Evolutionary conservation across 2,888 invertebrate species (phyloP), one percentile per base, ranked within the genome.

Genomic region (Rhodophaea formosa): DNA sequence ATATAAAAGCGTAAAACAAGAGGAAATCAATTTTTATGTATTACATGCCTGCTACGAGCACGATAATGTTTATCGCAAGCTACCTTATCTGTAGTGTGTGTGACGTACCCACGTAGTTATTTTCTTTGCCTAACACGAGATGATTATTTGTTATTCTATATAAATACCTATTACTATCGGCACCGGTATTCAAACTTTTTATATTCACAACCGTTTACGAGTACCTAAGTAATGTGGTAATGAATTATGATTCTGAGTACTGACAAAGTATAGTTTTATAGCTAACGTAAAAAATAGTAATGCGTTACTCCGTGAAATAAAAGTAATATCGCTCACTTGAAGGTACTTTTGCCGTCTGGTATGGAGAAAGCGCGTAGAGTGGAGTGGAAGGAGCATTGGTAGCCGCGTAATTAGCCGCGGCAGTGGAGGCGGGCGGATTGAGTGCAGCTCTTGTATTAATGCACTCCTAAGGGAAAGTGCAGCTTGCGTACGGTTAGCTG

Each of bases 61-160:
- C 59, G 69, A 70, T 72, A 72, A 73, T 62, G 57, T 61, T 66
- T 70, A 67, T 71, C 62, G 62, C 61, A 56, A 59, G 60, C 62
- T 64, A 59, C 64, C 65, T 71, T 75, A 76, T 77, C 71, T 68
- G 62, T 71, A 35, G 45, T 29, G 54, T 55, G 45, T 29, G 54
- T 55, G 54, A 55, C 54, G 54, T 55, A 55, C 65, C 67, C 67
- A 67, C 71, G 62, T 44, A 53, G 56, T 61, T 58, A 61, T 57
- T 51, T 51, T 51, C 51, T 51, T 51, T 51, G 51, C 35, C 51
- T 51, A 51, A 51, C 51, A 39, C 17, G 23, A 23, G 46, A 45
- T 45, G 16, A 45, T 45, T 45, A 45, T 16, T 45, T 46, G 5
- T 23, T 17, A 12, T 45, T 17, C 17, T 17, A 12, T 14, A 7